Base-by-base conservation (phyloP, 2,797 vertebrate species). In the Sebastiscus albofasciatus region DNA sequence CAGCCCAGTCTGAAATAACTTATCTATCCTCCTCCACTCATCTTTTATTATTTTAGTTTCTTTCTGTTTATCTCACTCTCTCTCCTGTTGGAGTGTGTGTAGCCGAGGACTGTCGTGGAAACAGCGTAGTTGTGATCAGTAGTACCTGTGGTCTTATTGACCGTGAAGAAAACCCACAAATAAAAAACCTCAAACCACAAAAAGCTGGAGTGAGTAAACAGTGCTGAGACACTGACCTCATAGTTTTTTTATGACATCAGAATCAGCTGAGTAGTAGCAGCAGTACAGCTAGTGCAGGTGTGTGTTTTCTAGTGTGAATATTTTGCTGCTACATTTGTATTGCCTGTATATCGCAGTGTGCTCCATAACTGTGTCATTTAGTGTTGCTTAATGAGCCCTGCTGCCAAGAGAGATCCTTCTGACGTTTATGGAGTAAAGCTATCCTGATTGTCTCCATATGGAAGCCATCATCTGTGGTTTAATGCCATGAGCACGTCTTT, bases 371-470 rank as follows among this genome's bases (percentile, higher is more conserved):
- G 65, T 79, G 60, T 59, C 39, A 69, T 80, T 90, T 80, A 54
- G 61, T 33, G 71, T 16, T 61, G 42, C 62, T 60, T 87, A 92
- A 90, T 72, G 59, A 88, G 81, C 71, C 65, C 24, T 39, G 31
- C 69, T 69, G 74, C 81, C 66, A 67, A 81, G 52, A 42, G 42
- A 72, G 74, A 68, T 67, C 69, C 55, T 10, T 59, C 31, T 71
- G 87, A 81, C 67, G 34, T 89, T 91, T 79, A 89, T 89, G 77
- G 77, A 72, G 86, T 88, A 89, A 91, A 89, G 55, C 72, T 73
- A 81, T 86, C 79, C 82, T 87, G 84, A 93, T 85, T 82, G 71
- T 86, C 67, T 91, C 91, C 92, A 82, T 88, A 83, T 94, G 91
- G 88, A 77, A 82, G 67, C 78, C 61, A 31, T 87, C 79, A 79